Evolutionary conservation across 2,888 invertebrate genomes (phyloP).

Genomic region (Noctua janthina): DNA sequence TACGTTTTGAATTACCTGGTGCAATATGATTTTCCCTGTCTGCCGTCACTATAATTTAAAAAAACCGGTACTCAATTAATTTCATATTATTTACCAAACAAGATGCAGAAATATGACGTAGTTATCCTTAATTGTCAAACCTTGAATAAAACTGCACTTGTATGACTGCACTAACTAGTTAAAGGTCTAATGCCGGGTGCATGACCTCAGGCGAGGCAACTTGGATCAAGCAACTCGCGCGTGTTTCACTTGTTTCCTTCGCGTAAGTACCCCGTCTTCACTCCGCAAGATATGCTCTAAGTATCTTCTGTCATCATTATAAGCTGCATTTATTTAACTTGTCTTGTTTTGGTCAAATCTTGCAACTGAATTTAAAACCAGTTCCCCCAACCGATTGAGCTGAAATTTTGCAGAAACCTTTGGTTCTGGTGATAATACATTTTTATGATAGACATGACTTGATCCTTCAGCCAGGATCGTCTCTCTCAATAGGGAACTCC

Average conservation of each 20-base stretch:
- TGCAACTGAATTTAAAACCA: background rate
- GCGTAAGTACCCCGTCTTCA: background rate
- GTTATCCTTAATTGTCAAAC: background rate
- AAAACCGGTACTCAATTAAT: background rate
- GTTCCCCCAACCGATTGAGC: background rate
- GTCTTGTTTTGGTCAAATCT: background rate
- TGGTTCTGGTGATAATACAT: background rate
- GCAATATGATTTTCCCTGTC: background rate
- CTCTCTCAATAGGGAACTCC: background rate
- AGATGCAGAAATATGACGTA: conserved; percentile 8
- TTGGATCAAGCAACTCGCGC: background rate
- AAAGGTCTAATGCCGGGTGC: background rate
- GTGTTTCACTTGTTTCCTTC: background rate
- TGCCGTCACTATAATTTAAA: background rate
- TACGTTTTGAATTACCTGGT: background rate
- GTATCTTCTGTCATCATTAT: background rate
- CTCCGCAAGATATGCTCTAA: background rate
- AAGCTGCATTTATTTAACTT: background rate
- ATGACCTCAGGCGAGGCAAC: background rate
- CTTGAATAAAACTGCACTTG: background rate
- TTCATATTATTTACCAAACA: background rate
- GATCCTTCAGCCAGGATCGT: background rate
- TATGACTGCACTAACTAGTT: conserved; percentile 1
- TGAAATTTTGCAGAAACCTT: background rate
- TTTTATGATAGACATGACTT: background rate